phyloP scores from a whole-genome alignment of 2,888 invertebrate species.

The Bembecia ichneumoniformis region DNA sequence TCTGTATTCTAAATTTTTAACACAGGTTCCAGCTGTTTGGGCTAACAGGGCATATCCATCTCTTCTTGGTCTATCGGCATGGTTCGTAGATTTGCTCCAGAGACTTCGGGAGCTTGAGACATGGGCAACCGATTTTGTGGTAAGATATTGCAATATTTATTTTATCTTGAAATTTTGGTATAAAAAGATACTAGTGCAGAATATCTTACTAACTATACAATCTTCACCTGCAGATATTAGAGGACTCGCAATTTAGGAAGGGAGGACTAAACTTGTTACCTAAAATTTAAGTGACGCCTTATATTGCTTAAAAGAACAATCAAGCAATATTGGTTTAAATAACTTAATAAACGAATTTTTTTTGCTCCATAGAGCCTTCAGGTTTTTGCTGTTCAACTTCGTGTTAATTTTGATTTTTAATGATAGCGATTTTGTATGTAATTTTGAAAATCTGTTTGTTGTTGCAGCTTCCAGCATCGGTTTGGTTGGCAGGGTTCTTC shows the following conservation, averaged over 20 bases:
- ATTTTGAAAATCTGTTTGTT: no score
- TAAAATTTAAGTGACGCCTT: no score
- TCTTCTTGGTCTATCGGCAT: conserved; percentile 85
- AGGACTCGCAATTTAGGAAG: no score
- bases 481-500: conserved; percentile 98
- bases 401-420: not conserved
- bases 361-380: not conserved
- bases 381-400: no score
- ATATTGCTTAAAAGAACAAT: no score
- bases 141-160: conserved; percentile 48
- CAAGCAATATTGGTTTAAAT: no score
- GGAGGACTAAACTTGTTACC: not conserved
- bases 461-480: conserved; percentile 85
- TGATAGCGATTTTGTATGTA: conserved; percentile 11
- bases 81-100: conserved; percentile 93
- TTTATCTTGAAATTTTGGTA: conserved; percentile 1
- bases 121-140: conserved; percentile 96
- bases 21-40: conserved; percentile 88
- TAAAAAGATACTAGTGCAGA: no score
- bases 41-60: conserved; percentile 92
- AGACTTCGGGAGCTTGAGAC: conserved; percentile 91
- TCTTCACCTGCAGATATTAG: no score
- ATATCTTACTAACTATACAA: no score
- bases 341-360: no score
- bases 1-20: no score